A percentile compares a stretch with the other conserved stretches of the same genome.
phyloP scores from a whole-genome alignment of 53 echinoderm and acorn worm genomes.

The Temnopleurus reevesii region DNA sequence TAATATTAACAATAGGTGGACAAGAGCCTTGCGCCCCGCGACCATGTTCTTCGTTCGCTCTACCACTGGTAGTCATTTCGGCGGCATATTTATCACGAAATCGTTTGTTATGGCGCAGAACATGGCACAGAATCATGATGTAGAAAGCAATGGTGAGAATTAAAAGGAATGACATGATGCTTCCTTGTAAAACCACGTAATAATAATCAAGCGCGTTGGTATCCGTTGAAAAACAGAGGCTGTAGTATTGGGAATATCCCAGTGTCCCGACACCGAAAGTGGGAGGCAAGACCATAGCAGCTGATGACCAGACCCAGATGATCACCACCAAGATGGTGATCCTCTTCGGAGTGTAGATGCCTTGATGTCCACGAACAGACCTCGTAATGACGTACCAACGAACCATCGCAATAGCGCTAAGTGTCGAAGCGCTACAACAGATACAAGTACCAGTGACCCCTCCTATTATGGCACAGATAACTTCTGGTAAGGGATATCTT shows the following conservation, averaged over 20 bases:
- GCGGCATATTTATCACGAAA: neutral
- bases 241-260: neutral
- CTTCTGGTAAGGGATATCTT: neutral
- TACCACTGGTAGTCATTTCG: neutral
- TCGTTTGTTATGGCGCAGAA: neutral
- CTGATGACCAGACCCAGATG: neutral
- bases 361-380: constrained; percentile 34
- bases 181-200: neutral
- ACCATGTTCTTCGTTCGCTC: too few relatives aligned
- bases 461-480: neutral
- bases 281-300: neutral
- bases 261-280: neutral
- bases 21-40: too few relatives aligned
- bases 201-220: neutral
- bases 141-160: neutral
- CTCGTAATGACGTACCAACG: constrained; percentile 70
- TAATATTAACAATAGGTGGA: too few relatives aligned
- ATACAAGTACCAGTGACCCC: neutral
- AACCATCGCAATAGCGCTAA: constrained; percentile 65
- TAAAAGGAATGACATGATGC: neutral
- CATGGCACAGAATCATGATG: neutral
- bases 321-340: neutral
- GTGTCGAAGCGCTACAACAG: constrained; percentile 42
- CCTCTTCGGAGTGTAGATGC: neutral
- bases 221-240: neutral